Conservation (phyloP, 1,140 invertebrate species). For the Cydia strobilella region DNA sequence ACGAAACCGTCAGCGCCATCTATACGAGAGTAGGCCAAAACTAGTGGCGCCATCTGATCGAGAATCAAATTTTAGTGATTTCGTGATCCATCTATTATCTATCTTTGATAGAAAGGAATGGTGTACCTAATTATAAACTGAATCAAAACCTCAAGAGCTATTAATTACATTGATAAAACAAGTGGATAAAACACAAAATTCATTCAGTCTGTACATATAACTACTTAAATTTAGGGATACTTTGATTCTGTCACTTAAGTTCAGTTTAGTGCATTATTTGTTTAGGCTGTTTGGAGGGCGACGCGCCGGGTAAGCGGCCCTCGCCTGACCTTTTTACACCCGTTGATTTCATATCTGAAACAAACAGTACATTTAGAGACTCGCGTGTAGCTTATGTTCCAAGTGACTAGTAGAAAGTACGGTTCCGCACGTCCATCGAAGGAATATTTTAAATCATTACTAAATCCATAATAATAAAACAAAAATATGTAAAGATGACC, state of each 20-base stretch:
- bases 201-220: conserved; percentile 39
- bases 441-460: too few relatives aligned
- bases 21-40: too few relatives aligned
- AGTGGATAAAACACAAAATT: conserved; percentile 18
- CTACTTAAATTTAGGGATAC: conserved; percentile 31
- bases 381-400: too few relatives aligned
- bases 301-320: conserved; percentile 69
- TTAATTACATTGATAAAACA: background rate
- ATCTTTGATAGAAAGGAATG: conserved; percentile 2
- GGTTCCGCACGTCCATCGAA: too few relatives aligned
- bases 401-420: too few relatives aligned
- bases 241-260: background rate
- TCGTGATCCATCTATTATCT: too few relatives aligned
- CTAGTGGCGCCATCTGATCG: too few relatives aligned
- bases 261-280: conserved; percentile 66
- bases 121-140: background rate
- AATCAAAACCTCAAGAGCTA: background rate
- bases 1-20: too few relatives aligned
- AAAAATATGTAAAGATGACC: background rate
- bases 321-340: conserved; percentile 73
- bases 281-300: conserved; percentile 77
- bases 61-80: too few relatives aligned
- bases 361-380: conserved; percentile 35
- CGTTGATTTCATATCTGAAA: conserved; percentile 77
- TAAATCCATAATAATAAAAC: background rate